Conservation (phyloP, 2,888 invertebrate genomes). For the Horisme vitalbata region DNA sequence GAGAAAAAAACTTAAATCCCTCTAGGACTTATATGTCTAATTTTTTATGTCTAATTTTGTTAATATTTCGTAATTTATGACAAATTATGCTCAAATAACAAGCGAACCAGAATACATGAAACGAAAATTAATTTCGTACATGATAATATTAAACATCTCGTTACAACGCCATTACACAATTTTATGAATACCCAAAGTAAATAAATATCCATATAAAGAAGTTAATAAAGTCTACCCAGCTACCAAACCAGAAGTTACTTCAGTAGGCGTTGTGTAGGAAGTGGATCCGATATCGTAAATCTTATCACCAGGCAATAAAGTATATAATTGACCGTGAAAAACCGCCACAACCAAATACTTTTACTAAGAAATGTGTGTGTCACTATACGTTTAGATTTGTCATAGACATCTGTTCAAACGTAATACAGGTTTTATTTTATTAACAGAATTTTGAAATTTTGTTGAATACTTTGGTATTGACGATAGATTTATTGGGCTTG, state of each 20-base stretch:
- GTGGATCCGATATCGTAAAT: conserved; percentile 6
- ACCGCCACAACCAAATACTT: conserved; percentile 3
- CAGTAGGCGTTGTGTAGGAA: conserved; percentile 18
- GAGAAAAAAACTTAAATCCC: too few species aligned
- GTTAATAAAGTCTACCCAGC: conserved; percentile 14
- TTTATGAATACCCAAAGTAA: conserved; percentile 12
- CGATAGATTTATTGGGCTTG: too few species aligned
- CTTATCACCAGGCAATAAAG: conserved; percentile 15
- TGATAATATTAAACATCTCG: background rate
- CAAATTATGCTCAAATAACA: too few species aligned
- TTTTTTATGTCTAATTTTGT: too few species aligned
- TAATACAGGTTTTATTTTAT: conserved; percentile 3
- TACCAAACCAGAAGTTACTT: conserved; percentile 6
- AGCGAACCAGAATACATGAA: background rate
- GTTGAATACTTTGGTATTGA: conserved; percentile 8
- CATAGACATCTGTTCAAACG: conserved; percentile 18
- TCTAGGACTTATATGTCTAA: too few species aligned
- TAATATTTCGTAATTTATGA: too few species aligned
- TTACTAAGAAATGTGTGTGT: conserved; percentile 26
- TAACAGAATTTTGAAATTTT: too few species aligned
- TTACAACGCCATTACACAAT: background rate
- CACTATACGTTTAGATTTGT: conserved; percentile 11
- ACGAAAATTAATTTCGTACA: background rate
- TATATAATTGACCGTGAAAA: conserved; percentile 10
- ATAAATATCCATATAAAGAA: conserved; percentile 9